Evolutionary conservation across 2,888 invertebrate species (phyloP).

Genomic region (Chesias legatella): DNA sequence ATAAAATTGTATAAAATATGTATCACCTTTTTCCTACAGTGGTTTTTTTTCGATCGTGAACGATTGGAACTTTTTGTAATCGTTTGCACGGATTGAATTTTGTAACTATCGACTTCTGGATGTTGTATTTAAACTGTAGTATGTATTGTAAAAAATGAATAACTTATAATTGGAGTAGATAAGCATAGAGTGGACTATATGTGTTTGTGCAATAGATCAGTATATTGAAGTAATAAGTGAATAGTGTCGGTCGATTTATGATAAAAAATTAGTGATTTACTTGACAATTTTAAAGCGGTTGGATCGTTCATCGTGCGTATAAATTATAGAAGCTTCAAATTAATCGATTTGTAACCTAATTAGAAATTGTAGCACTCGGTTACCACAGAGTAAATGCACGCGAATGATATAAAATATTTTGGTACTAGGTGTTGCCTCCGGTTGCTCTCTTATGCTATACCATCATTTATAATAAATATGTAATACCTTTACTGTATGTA

Average conservation of each 20-base stretch:
- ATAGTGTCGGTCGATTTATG: constrained; percentile 45
- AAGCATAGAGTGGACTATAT: constrained; percentile 66
- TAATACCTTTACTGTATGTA: constrained; percentile 49
- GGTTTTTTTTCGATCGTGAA: constrained; percentile 50
- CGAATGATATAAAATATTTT: constrained; percentile 39
- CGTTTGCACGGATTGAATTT: constrained; percentile 73
- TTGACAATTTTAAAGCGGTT: constrained; percentile 56
- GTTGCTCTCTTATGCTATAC: constrained; percentile 57
- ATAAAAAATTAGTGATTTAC: constrained; percentile 49
- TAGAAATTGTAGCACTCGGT: constrained; percentile 71
- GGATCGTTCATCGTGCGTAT: constrained; percentile 61
- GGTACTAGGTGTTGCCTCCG: constrained; percentile 45
- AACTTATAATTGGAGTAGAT: constrained; percentile 70
- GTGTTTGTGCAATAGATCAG: constrained; percentile 76
- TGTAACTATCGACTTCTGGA: constrained; percentile 77
- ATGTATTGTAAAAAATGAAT: constrained; percentile 72
- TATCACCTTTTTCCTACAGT: constrained; percentile 51
- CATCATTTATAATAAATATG: constrained; percentile 38
- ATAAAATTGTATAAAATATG: constrained; percentile 55
- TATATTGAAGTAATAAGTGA: constrained; percentile 49
- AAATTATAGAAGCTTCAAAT: constrained; percentile 70
- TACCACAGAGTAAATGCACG: constrained; percentile 62
- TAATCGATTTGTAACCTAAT: constrained; percentile 66
- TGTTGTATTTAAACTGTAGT: constrained; percentile 77
- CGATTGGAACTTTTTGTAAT: constrained; percentile 63